phyloP scores from a whole-genome alignment of 2,888 invertebrate genomes.

The Vesta saturnalis region DNA sequence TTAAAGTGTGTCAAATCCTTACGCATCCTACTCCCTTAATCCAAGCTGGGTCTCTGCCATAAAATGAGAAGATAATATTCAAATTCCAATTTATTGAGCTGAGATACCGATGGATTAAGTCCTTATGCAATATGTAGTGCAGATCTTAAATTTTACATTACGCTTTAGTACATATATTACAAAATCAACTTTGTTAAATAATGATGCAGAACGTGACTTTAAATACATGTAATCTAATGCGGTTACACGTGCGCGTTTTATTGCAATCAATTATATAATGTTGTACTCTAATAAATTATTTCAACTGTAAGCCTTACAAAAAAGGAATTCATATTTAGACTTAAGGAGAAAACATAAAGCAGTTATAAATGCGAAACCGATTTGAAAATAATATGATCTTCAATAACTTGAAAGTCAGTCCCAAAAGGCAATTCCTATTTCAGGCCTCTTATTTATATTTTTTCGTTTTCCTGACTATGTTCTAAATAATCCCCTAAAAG shows the following conservation, averaged over 20 bases:
- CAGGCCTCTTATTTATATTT: neutral
- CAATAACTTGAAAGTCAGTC: neutral
- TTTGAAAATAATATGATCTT: no score
- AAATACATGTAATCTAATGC: no score
- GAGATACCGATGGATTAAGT: slow-evolving; percentile 16
- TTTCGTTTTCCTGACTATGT: neutral
- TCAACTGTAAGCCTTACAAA: neutral
- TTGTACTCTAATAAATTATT: no score
- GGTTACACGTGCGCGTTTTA: no score
- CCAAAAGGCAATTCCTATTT: neutral
- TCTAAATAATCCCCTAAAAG: neutral
- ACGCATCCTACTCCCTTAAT: slow-evolving; percentile 26
- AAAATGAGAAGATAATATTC: slow-evolving; percentile 31
- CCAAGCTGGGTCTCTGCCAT: slow-evolving; percentile 23
- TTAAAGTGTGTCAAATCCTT: slow-evolving; percentile 23
- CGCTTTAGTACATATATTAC: neutral
- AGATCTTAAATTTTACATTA: slow-evolving; percentile 12
- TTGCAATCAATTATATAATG: no score
- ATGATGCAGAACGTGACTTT: no score
- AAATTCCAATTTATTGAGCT: slow-evolving; percentile 28
- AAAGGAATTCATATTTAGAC: no score
- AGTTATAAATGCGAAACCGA: neutral
- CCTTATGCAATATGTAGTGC: slow-evolving; percentile 3
- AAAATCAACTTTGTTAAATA: neutral
- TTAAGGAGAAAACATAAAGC: neutral